A percentile compares a stretch with the other conserved stretches of the same genome.
phyloP scores from a whole-genome alignment of 1,140 invertebrate genomes.

The Pseudomyrmex pallidus region DNA sequence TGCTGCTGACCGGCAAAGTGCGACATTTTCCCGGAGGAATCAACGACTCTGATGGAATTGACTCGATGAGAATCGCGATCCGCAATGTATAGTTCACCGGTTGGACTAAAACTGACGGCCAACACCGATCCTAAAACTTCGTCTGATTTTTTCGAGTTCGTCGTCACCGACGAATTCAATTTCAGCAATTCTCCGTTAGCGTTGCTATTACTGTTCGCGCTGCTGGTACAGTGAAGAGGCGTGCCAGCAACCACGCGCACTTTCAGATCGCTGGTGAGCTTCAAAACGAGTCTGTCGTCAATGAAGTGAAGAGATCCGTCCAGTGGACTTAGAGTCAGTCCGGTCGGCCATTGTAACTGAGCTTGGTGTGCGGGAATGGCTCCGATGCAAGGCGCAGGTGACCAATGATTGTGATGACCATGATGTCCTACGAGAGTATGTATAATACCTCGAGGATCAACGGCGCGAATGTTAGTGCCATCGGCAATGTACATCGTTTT shows the following conservation, averaged over 20 bases:
- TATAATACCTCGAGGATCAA: constrained; percentile 96
- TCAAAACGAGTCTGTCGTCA: constrained; percentile 96
- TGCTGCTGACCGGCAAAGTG: constrained; percentile 92
- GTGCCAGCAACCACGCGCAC: constrained; percentile 95
- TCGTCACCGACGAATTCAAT: constrained; percentile 65
- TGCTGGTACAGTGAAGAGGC: constrained; percentile 92
- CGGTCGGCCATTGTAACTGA: constrained; percentile 98
- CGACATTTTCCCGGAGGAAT: constrained; percentile 93
- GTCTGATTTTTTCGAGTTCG: constrained; percentile 80
- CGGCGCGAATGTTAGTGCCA: constrained; percentile 96
- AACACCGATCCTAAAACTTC: constrained; percentile 91
- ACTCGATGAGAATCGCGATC: constrained; percentile 96
- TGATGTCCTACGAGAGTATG: constrained; percentile 97
- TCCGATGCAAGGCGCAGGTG: constrained; percentile 93
- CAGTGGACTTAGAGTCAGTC: constrained; percentile 95
- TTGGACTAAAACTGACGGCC: constrained; percentile 95
- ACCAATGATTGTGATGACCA: constrained; percentile 96
- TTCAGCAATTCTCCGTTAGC: constrained; percentile 69
- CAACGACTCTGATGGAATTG: constrained; percentile 94
- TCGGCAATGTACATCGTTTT: constrained; percentile 97
- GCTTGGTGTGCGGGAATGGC: constrained; percentile 92
- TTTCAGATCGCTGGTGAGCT: constrained; percentile 96
- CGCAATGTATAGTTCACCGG: constrained; percentile 96
- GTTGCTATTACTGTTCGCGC: constrained; percentile 75
- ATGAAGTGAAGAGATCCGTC: constrained; percentile 98